These are phyloP conservation scores for Siniperca undulata DNA, from an alignment of 2,797 vertebrate species.

Conservation along the genomic window DNA sequence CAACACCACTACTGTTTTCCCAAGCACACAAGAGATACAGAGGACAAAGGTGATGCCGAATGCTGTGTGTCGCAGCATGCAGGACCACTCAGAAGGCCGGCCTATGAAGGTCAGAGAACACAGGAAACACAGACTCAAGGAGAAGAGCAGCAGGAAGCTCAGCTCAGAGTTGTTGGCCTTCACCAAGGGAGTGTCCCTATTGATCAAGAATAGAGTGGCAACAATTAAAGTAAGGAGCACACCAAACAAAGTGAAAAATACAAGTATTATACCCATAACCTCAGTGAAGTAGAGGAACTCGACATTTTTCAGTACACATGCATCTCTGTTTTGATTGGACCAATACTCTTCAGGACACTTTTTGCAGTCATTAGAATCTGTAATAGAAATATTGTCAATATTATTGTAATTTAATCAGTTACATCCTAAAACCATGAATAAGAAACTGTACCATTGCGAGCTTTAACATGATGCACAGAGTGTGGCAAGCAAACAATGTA, in stretches of 20 bases:
- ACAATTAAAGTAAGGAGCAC: conserved; percentile 70
- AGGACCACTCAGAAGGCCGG: conserved; percentile 82
- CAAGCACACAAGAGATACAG: conserved; percentile 83
- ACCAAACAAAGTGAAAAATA: conserved; percentile 81
- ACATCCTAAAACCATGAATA: conserved; percentile 22
- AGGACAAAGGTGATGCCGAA: conserved; percentile 85
- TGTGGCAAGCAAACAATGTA: conserved; percentile 39
- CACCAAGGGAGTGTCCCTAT: conserved; percentile 80
- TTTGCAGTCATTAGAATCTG: conserved; percentile 85
- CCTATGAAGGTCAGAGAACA: conserved; percentile 84
- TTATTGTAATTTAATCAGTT: conserved; percentile 32
- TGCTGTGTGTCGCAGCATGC: conserved; percentile 82
- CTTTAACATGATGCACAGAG: conserved; percentile 65
- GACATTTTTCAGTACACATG: conserved; percentile 79
- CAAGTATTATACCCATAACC: conserved; percentile 75
- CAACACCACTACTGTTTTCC: conserved; percentile 85
- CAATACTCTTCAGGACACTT: conserved; percentile 83
- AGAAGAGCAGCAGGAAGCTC: conserved; percentile 85
- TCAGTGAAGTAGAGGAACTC: conserved; percentile 82
- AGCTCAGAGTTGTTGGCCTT: conserved; percentile 84
- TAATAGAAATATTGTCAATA: conserved; percentile 63
- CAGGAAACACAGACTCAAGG: conserved; percentile 81
- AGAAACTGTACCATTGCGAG: conserved; percentile 37
- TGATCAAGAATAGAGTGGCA: conserved; percentile 70
- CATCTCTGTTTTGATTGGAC: conserved; percentile 81